A percentile compares a stretch with the other conserved stretches of the same genome.
phyloP scores from a whole-genome alignment of 2,888 invertebrate genomes.

The Odontomyia ornata region DNA sequence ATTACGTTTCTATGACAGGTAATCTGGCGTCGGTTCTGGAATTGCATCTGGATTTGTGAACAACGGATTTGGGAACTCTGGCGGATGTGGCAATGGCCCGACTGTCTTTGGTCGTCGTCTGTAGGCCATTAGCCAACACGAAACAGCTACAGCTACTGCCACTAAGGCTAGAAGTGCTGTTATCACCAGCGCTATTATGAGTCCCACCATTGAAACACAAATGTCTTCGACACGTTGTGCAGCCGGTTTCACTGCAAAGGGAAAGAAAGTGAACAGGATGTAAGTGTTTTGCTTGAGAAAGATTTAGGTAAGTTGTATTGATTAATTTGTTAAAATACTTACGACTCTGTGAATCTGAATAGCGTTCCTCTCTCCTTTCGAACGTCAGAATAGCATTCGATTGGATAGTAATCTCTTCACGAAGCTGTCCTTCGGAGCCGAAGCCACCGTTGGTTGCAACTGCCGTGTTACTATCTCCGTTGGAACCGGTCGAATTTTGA shows the following conservation, averaged over 20 bases:
- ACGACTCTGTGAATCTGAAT: slow-evolving; percentile 82
- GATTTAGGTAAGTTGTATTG: too few species aligned
- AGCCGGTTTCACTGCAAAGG: slow-evolving; percentile 61
- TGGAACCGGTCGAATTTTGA: slow-evolving; percentile 54
- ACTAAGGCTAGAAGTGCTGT: slow-evolving; percentile 91
- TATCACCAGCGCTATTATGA: slow-evolving; percentile 90
- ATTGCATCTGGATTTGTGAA: slow-evolving; percentile 84
- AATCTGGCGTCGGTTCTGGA: slow-evolving; percentile 84
- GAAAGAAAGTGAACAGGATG: background rate
- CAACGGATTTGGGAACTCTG: slow-evolving; percentile 93
- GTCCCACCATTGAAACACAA: slow-evolving; percentile 92
- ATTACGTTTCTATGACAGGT: slow-evolving; percentile 67
- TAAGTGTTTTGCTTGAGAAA: too few species aligned
- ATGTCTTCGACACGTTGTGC: slow-evolving; percentile 78
- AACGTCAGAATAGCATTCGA: slow-evolving; percentile 92
- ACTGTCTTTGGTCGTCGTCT: slow-evolving; percentile 85
- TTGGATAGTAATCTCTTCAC: slow-evolving; percentile 92
- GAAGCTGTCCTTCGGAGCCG: slow-evolving; percentile 78
- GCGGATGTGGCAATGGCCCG: slow-evolving; percentile 92
- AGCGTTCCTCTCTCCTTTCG: slow-evolving; percentile 83
- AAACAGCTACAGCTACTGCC: slow-evolving; percentile 92
- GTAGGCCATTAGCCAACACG: slow-evolving; percentile 95
- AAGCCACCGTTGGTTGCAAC: slow-evolving; percentile 69
- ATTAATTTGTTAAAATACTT: slow-evolving; percentile 54
- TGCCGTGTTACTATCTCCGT: slow-evolving; percentile 65